A percentile compares a stretch with the other conserved stretches of the same genome.
phyloP scores from a whole-genome alignment of 2,797 vertebrate genomes.

The Phalloptychus januarius region DNA sequence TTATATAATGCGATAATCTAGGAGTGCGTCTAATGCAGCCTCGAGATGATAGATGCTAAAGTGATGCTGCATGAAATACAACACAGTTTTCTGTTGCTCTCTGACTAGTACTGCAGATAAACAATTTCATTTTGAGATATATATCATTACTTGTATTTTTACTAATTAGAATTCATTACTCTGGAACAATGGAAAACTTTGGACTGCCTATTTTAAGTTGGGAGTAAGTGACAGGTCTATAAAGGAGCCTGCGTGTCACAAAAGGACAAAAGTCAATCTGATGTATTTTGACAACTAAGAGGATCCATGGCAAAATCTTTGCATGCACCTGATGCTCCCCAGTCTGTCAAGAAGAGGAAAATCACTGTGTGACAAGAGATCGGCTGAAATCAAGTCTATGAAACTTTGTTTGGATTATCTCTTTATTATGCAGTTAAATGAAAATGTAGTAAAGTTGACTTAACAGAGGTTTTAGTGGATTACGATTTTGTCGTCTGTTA shows the following conservation, averaged over 20 bases:
- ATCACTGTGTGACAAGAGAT: background rate
- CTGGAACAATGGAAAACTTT: background rate
- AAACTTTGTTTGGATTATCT: background rate
- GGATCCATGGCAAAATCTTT: background rate
- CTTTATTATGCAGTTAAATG: background rate
- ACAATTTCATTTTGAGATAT: background rate
- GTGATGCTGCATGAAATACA: conserved; percentile 45
- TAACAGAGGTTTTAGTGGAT: background rate
- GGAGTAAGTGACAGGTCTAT: background rate
- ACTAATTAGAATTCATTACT: background rate
- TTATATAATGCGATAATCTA: conserved; percentile 63
- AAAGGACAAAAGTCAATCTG: background rate
- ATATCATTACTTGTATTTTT: background rate
- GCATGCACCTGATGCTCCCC: background rate
- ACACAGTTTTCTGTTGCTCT: conserved; percentile 57
- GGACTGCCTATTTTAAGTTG: conserved; percentile 12
- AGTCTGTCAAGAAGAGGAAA: background rate
- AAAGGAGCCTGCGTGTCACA: background rate
- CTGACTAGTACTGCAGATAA: conserved; percentile 37
- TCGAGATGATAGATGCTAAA: conserved; percentile 2
- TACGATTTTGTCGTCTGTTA: background rate
- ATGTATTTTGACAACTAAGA: conserved; percentile 1
- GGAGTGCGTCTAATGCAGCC: conserved; percentile 46
- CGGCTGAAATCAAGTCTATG: background rate
- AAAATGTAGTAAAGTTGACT: background rate